Evolutionary conservation across 2,113 vertebrate species (phyloP), one percentile per base, ranked within the genome.

Genomic region (Bolborhynchus lineola): DNA sequence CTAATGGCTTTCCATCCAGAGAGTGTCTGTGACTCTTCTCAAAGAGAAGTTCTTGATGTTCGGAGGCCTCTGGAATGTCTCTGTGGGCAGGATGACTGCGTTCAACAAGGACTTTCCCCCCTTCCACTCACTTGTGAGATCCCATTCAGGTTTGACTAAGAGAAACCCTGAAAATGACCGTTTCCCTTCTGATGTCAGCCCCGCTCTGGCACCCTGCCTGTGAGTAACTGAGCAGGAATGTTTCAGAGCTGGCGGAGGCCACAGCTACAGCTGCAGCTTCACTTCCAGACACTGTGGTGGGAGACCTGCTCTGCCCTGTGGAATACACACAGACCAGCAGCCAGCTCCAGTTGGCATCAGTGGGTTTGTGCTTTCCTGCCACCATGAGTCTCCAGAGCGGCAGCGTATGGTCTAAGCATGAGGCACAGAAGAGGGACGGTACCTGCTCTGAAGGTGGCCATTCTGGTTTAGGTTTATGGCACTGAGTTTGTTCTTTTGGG

Each of bases 101-200:
- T 82, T 81, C 52, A 52, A 49, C 62, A 50, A 88, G 75, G 65
- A 63, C 49, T 93, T 87, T 11, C 60, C 67, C 47, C 60, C 41
- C 15, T 7, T 41, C 33, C 37, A 7, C 39, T 69, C 63, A 13
- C 80, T 84, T 68, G 93, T 68, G 92, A 84, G 53, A 84, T 94
- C 86, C 92, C 82, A 71, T 96, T 91, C 95, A 88, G 92, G 82
- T 93, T 93, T 95, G 94, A 90, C 85, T 94, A 47, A 88, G 84
- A 93, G 88, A 94, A 96, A 14, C 72, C 52, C 76, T 86, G 90
- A 92, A 76, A 84, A 82, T 92, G 9, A 41, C 68, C 76, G 16
- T 93, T 96, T 94, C 86, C 92, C 68, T 41, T 63, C 16, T 94
- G 95, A 70, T 94, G 93, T 90, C 92, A 95, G 92, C 88, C 19